Evolutionary conservation across 2,113 vertebrate genomes (phyloP).

Genomic region (Pleuronectes platessa): DNA sequence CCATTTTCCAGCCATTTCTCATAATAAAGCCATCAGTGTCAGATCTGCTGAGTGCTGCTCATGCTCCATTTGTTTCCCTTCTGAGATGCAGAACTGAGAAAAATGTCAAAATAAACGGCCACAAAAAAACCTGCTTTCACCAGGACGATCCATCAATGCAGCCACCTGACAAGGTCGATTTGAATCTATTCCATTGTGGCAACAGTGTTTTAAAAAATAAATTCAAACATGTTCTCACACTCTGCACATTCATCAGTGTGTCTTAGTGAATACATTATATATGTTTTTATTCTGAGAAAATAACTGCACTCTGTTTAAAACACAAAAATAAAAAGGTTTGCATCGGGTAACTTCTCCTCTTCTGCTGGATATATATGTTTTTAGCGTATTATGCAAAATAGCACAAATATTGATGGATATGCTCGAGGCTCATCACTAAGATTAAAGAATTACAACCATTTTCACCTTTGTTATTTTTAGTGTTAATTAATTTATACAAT

Average conservation of each 20-base stretch:
- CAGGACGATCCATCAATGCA: slow-evolving; percentile 33
- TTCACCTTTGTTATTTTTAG: too few species aligned
- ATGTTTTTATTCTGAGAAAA: too few species aligned
- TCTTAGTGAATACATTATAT: neutral
- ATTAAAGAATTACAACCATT: too few species aligned
- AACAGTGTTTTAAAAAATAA: neutral
- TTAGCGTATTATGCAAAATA: too few species aligned
- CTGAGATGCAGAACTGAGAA: slow-evolving; percentile 18
- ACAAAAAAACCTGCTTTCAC: slow-evolving; percentile 23
- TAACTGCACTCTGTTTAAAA: too few species aligned
- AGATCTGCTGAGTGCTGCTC: slow-evolving; percentile 40
- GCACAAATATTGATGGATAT: too few species aligned
- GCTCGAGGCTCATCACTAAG: too few species aligned
- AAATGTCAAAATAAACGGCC: slow-evolving; percentile 20
- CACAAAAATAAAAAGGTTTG: too few species aligned
- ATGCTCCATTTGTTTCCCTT: slow-evolving; percentile 30
- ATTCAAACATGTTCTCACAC: slow-evolving; percentile 5
- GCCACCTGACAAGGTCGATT: slow-evolving; percentile 31
- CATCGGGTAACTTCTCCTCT: too few species aligned
- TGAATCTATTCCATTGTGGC: slow-evolving; percentile 22
- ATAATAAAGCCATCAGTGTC: slow-evolving; percentile 44
- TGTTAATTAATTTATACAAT: too few species aligned
- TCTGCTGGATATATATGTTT: too few species aligned
- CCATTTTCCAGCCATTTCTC: slow-evolving; percentile 29
- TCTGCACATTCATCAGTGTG: neutral